phyloP scores from a whole-genome alignment of 1,140 invertebrate species.

The Phymastichus coffea region DNA sequence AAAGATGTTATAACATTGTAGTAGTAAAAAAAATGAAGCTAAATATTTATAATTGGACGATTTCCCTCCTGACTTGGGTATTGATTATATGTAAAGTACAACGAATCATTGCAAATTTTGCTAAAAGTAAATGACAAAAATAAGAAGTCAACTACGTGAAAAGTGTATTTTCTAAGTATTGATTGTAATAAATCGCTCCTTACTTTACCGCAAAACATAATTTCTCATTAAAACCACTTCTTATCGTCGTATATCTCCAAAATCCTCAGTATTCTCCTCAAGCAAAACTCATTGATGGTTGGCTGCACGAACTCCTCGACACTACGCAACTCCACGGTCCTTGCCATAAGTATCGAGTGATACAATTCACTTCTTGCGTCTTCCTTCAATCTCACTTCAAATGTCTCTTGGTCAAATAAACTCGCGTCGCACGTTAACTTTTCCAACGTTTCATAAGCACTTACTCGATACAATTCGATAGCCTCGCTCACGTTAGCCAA shows the following conservation, averaged over 20 bases:
- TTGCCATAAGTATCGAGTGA: conserved; percentile 44
- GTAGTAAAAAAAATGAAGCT: too few species aligned
- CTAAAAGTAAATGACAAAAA: too few species aligned
- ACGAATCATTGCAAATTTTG: too few species aligned
- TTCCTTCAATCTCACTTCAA: conserved; percentile 30
- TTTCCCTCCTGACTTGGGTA: too few species aligned
- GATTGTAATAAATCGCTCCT: too few species aligned
- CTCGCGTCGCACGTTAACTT: conserved; percentile 36
- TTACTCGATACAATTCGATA: conserved; percentile 57
- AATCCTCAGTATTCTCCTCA: conserved; percentile 22
- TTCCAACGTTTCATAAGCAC: conserved; percentile 46
- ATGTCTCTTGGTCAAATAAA: conserved; percentile 32
- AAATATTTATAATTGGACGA: too few species aligned
- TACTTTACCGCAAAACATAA: too few species aligned
- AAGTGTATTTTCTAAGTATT: too few species aligned
- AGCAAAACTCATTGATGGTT: conserved; percentile 15
- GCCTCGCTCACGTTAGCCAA: conserved; percentile 53
- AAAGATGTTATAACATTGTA: too few species aligned
- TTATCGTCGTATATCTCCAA: conserved; percentile 25
- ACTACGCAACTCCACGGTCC: conserved; percentile 40
- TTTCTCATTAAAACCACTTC: conserved; percentile 19
- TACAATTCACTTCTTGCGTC: conserved; percentile 38
- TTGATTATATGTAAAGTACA: too few species aligned
- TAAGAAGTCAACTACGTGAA: too few species aligned
- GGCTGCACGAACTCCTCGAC: background rate